Conservation (phyloP, 2,888 invertebrate species). For the Clostera curtula region DNA sequence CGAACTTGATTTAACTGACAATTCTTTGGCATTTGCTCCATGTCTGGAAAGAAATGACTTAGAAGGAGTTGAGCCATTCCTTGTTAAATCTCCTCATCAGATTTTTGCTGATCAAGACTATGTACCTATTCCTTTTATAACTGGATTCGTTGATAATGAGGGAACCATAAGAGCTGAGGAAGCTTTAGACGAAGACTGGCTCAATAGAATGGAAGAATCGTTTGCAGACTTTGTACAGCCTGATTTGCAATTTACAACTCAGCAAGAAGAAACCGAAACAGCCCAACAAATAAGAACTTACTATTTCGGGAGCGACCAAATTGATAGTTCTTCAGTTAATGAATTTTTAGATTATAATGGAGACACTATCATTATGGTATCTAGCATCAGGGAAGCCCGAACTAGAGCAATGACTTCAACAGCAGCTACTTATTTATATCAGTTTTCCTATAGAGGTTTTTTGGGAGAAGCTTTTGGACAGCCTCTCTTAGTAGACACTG, state of each 20-base stretch:
- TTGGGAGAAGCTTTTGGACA: conserved; percentile 42
- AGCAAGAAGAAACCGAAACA: conserved; percentile 25
- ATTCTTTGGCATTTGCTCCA: conserved; percentile 57
- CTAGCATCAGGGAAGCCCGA: conserved; percentile 47
- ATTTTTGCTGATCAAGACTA: conserved; percentile 37
- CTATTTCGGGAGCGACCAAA: conserved; percentile 37
- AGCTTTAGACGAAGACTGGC: conserved; percentile 42
- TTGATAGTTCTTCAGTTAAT: conserved; percentile 24
- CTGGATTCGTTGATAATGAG: conserved; percentile 57
- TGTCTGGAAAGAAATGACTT: conserved; percentile 48
- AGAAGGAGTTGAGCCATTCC: conserved; percentile 33
- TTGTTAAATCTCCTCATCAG: conserved; percentile 44
- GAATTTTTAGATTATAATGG: conserved; percentile 50
- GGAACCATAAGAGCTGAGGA: conserved; percentile 52
- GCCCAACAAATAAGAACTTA: conserved; percentile 34
- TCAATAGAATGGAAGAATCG: conserved; percentile 43
- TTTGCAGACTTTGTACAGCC: conserved; percentile 52
- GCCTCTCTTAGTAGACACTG: conserved; percentile 34
- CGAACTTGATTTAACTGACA: conserved; percentile 52
- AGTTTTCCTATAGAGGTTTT: conserved; percentile 56
- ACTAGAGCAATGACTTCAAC: conserved; percentile 30
- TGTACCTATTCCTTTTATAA: conserved; percentile 47
- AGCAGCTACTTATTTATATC: conserved; percentile 44
- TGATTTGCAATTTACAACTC: conserved; percentile 41
- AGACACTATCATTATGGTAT: conserved; percentile 56